Evolutionary conservation across 2,888 invertebrate species (phyloP).

Genomic region (Xestia c-nigrum): DNA sequence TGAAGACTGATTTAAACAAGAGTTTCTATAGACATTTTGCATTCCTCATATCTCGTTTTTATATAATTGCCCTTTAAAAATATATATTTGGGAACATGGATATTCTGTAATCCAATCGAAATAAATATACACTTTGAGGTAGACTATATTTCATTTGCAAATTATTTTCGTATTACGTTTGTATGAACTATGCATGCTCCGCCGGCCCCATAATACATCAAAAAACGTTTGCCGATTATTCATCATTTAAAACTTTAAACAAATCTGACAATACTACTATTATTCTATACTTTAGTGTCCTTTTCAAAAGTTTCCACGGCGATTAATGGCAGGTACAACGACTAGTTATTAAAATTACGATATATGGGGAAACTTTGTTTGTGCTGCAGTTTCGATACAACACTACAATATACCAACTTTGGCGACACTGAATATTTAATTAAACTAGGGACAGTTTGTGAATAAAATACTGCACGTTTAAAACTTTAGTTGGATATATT

Average conservation of each 20-base stretch:
- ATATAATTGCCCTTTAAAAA: no score
- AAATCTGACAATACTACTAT: not conserved
- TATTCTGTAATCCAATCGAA: no score
- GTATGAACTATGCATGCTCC: no score
- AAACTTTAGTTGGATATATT: slow-evolving; percentile 36
- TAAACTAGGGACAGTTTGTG: slow-evolving; percentile 50
- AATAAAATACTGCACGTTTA: slow-evolving; percentile 44
- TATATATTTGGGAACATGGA: no score
- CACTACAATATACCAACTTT: slow-evolving; percentile 43
- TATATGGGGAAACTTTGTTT: slow-evolving; percentile 55
- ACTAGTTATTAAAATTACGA: slow-evolving; percentile 53
- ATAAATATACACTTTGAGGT: no score
- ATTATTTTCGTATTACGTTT: no score
- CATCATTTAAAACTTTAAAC: not conserved
- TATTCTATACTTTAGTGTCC: slow-evolving; percentile 14
- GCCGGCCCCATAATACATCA: no score
- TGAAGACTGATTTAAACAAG: no score
- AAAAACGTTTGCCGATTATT: not conserved
- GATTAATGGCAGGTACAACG: slow-evolving; percentile 41
- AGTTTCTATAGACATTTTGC: no score
- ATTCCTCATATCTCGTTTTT: no score
- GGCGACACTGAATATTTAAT: slow-evolving; percentile 57
- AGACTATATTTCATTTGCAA: no score
- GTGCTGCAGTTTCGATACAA: slow-evolving; percentile 44
- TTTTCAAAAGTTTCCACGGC: slow-evolving; percentile 45